Evolutionary conservation across 1,140 invertebrate genomes (phyloP).

Genomic region (Agrypnia vestita): DNA sequence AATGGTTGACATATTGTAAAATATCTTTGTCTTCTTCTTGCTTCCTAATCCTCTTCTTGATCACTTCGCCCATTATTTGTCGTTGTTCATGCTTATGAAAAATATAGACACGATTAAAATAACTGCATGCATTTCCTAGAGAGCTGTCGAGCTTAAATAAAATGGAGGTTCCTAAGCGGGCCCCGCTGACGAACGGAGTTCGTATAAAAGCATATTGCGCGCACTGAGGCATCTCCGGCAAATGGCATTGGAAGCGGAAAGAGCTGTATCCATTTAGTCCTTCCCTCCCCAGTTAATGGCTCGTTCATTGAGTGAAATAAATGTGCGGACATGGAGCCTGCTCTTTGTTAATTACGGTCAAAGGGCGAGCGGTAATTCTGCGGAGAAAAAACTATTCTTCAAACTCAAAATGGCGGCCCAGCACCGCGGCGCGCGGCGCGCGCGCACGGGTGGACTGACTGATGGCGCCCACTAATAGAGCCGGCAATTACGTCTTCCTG

Average conservation of each 20-base stretch:
- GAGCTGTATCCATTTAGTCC: slow-evolving; percentile 26
- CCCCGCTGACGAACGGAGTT: not conserved
- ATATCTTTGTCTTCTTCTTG: too few species aligned
- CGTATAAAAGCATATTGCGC: slow-evolving; percentile 57
- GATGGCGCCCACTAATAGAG: slow-evolving; percentile 3
- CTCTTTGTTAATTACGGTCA: slow-evolving; percentile 55
- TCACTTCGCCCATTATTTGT: too few species aligned
- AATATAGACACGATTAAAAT: too few species aligned
- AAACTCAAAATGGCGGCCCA: slow-evolving; percentile 33
- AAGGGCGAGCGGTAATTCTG: slow-evolving; percentile 2
- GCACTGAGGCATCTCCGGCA: slow-evolving; percentile 54
- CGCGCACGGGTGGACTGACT: not conserved
- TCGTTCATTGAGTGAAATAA: slow-evolving; percentile 60
- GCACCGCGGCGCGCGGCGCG: not conserved
- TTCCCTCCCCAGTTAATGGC: slow-evolving; percentile 49
- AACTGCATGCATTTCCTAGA: too few species aligned
- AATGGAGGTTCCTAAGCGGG: slow-evolving; percentile 11
- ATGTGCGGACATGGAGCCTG: slow-evolving; percentile 53
- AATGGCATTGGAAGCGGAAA: slow-evolving; percentile 47
- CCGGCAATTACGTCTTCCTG: not conserved
- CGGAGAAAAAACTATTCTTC: slow-evolving; percentile 34
- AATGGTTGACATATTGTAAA: too few species aligned
- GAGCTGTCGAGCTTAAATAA: slow-evolving; percentile 1
- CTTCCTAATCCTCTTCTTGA: too few species aligned
- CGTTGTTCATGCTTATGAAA: too few species aligned